These are phyloP conservation scores for Yoshiicerus persimilis DNA, from an alignment of 1,140 invertebrate species.

Conservation along the genomic window DNA sequence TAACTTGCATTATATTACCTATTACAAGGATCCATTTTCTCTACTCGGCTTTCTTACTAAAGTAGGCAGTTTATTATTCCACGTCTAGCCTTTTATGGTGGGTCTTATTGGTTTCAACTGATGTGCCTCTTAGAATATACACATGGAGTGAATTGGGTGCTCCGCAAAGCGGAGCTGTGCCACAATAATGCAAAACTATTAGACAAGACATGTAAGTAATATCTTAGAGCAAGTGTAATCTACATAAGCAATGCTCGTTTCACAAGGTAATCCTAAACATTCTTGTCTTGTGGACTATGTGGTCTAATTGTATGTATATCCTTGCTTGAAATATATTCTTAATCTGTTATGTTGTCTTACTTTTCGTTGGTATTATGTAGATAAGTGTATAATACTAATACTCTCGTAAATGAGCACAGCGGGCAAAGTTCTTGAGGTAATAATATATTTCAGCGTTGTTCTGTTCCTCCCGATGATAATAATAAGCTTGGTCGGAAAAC, in stretches of 20 bases:
- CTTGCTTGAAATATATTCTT: neutral
- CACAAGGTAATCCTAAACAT: neutral
- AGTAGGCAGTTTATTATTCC: conserved; percentile 20
- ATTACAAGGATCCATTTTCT: neutral
- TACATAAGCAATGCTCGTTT: neutral
- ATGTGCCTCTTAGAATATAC: neutral
- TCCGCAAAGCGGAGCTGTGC: neutral
- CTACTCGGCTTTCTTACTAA: neutral
- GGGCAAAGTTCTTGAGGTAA: neutral
- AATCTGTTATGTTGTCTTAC: neutral
- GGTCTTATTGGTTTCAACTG: neutral
- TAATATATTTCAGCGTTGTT: neutral
- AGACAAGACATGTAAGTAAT: neutral
- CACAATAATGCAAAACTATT: neutral
- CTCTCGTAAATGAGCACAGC: neutral
- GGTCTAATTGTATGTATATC: neutral
- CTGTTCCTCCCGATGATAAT: neutral
- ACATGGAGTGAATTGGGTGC: neutral
- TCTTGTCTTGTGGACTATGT: too few relatives aligned
- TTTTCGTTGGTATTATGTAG: neutral
- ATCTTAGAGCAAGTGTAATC: neutral
- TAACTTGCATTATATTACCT: neutral
- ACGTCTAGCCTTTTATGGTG: conserved; percentile 1
- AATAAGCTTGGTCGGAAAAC: neutral
- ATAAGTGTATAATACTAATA: neutral